phyloP scores from a whole-genome alignment of 1,140 invertebrate species.

The Macrocentrus cingulum region DNA sequence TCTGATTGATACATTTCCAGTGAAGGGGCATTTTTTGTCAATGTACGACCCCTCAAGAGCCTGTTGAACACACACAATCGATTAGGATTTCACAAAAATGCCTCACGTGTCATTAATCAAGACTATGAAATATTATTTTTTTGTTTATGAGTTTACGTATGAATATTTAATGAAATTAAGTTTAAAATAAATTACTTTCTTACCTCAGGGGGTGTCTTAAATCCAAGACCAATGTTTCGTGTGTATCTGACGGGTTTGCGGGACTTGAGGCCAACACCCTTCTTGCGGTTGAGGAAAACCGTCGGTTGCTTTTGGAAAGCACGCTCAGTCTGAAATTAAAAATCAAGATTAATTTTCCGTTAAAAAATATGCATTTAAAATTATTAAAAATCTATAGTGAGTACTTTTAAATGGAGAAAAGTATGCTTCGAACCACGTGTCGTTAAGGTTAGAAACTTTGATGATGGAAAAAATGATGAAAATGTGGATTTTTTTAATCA shows the following conservation, averaged over 20 bases:
- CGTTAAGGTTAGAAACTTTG: too few relatives aligned
- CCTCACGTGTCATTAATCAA: too few relatives aligned
- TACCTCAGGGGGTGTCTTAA: slow-evolving; percentile 97
- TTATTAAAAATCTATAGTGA: too few relatives aligned
- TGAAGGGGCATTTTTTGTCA: slow-evolving; percentile 99
- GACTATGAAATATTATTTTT: neutral
- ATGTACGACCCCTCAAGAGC: slow-evolving; percentile 98
- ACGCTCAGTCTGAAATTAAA: slow-evolving; percentile 71
- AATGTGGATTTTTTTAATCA: too few relatives aligned
- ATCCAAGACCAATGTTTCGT: slow-evolving; percentile 95
- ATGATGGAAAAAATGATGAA: too few relatives aligned
- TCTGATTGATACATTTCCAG: slow-evolving; percentile 96
- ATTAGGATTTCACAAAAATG: neutral
- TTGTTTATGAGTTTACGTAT: neutral
- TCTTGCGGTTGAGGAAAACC: slow-evolving; percentile 93
- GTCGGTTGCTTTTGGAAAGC: slow-evolving; percentile 97
- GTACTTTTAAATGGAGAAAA: too few relatives aligned
- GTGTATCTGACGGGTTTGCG: slow-evolving; percentile 82
- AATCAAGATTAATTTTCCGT: slow-evolving; percentile 22
- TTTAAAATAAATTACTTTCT: too few relatives aligned
- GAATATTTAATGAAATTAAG: neutral
- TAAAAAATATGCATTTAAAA: too few relatives aligned
- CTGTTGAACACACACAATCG: too few relatives aligned
- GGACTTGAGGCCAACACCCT: slow-evolving; percentile 67
- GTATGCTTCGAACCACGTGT: too few relatives aligned